Base-by-base conservation (phyloP, 2,888 invertebrate species). In the Scelioninae gen. 2 region DNA sequence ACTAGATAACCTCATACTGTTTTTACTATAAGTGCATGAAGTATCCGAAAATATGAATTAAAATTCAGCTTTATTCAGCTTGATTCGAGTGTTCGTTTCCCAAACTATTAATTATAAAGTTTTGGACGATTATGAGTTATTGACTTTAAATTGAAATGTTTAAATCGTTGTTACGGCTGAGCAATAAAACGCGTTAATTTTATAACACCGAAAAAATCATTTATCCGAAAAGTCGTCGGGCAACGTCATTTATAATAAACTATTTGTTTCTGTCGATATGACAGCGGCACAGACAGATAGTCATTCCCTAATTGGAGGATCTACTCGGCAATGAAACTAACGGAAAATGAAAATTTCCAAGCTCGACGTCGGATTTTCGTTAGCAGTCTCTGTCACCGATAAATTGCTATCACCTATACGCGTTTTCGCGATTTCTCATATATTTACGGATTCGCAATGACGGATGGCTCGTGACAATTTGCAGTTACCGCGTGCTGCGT, bases 221-320 rank as follows among this genome's bases (percentile, higher is more conserved):
- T 37, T 19, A 10, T 22, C 35, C 19, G 9, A 58, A 58, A 50
- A 22, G 45, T 71, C 58, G 16, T 35, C n/a, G 22, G 39, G 35
- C 18, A 16, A 33, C 10, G 64, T 60, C 71, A 64, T 58, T 71
- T 60, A 65, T 60, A 69, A 63, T 74, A 74, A 69, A 43, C 73
- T 55, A 64, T 55, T 69, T 55, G 60, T 53, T 63, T 65, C 60
- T 60, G 65, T 61, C 69, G 37, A 65, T 74, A 48, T 55, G 69
- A 69, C 64, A 52, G 43, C 53, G 41, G 15, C 19, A 46, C 35
- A 37, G 60, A 45, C 65, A 48, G 52, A 72, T 57, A 50, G 73
- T 68, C 69, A 73, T 61, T 65, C 60, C 33, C 60, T 69, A 69
- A 74, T 74, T 74, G 73, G 73, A 60, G 43, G 65, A 46, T 69